Evolutionary conservation across 37 sponge, comb jelly and placozoan genomes (phyloP).

Genomic region (Agelas oroides): DNA sequence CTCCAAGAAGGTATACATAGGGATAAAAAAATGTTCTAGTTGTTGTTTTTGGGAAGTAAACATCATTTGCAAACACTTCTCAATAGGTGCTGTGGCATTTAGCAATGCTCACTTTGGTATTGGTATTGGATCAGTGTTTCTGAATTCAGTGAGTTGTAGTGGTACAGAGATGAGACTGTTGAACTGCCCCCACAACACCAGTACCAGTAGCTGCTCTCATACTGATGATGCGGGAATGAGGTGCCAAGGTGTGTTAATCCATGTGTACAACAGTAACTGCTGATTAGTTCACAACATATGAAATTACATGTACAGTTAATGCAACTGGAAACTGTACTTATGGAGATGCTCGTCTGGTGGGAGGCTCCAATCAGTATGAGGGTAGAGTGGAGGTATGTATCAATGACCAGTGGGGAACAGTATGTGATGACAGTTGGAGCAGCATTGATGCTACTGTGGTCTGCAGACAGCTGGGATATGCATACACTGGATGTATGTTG

Average conservation of each 20-base stretch:
- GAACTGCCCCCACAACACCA: background rate
- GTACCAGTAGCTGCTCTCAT: background rate
- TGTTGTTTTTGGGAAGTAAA: background rate
- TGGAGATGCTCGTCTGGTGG: constrained; percentile 14
- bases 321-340: background rate
- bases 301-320: too few species aligned
- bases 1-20: background rate
- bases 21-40: too few species aligned
- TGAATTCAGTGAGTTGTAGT: background rate
- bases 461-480: constrained; percentile 29
- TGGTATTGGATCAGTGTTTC: background rate
- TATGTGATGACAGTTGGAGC: constrained; percentile 14
- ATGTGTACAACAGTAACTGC: too few species aligned
- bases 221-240: constrained; percentile 5
- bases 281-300: too few species aligned
- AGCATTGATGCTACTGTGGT: constrained; percentile 19
- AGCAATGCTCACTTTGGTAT: constrained; percentile 21
- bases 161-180: constrained; percentile 1
- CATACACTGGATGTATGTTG: constrained; percentile 15
- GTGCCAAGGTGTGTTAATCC: background rate
- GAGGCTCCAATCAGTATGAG: constrained; percentile 21
- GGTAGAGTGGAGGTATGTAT: constrained; percentile 33
- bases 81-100: background rate
- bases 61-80: background rate
- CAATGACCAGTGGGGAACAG: constrained; percentile 32